A percentile compares a stretch with the other conserved stretches of the same genome.
Evolutionary conservation across 2,113 vertebrate species (phyloP).

Genomic region (Tursiops truncatus): DNA sequence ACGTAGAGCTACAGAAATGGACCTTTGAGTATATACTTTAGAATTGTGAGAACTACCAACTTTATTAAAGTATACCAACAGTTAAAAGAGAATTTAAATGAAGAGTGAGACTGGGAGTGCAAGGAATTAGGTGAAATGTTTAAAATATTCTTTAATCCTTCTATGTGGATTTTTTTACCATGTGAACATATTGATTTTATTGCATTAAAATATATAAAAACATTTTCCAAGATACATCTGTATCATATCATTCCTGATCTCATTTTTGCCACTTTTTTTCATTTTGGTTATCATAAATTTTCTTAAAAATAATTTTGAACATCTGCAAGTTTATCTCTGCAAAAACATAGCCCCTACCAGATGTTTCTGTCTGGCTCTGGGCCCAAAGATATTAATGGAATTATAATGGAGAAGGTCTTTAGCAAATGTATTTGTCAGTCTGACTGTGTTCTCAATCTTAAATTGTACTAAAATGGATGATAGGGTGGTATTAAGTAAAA

Average conservation of each 20-base stretch:
- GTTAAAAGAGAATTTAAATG: not conserved
- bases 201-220: conserved; percentile 2
- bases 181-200: not conserved
- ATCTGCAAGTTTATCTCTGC: conserved; percentile 65
- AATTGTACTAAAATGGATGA: conserved; percentile 58
- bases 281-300: conserved; percentile 25
- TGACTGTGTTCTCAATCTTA: conserved; percentile 62
- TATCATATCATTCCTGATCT: not conserved
- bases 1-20: not conserved
- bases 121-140: not conserved
- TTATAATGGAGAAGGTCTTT: conserved; percentile 60
- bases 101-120: not conserved
- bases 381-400: conserved; percentile 74
- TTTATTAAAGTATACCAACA: not conserved
- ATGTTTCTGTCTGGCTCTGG: conserved; percentile 62
- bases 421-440: conserved; percentile 62
- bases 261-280: not conserved
- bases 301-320: conserved; percentile 64
- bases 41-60: not conserved
- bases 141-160: not conserved
- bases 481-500: conserved; percentile 52
- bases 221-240: not conserved
- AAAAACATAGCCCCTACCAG: conserved; percentile 52
- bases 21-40: not conserved
- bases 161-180: not conserved